These are phyloP conservation scores for Acleris literana DNA, from an alignment of 2,888 invertebrate species.

Conservation along the genomic window DNA sequence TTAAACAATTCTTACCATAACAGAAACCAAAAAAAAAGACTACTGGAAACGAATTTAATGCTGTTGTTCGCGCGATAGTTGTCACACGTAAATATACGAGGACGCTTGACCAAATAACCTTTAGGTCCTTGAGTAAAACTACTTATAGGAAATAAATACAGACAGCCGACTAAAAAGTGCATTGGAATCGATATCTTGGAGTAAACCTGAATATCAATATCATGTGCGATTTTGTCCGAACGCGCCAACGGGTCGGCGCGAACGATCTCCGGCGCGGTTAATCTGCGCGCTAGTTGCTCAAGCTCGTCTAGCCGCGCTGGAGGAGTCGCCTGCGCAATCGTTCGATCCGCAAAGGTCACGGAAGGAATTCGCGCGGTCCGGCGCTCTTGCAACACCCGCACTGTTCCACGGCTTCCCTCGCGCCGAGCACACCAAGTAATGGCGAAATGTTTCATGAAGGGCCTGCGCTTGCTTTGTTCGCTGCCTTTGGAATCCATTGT, in stretches of 20 bases:
- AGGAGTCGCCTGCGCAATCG: slow-evolving; percentile 78
- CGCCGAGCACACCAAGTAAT: slow-evolving; percentile 28
- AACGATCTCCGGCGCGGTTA: slow-evolving; percentile 57
- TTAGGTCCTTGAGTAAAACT: no score
- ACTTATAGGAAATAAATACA: no score
- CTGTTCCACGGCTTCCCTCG: slow-evolving; percentile 34
- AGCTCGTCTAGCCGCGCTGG: slow-evolving; percentile 75
- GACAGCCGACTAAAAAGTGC: not conserved
- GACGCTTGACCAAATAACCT: no score
- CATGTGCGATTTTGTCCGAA: not conserved
- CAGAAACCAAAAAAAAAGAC: no score
- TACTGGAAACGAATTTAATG: no score
- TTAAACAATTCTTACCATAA: no score
- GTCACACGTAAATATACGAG: no score
- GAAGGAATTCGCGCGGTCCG: slow-evolving; percentile 82
- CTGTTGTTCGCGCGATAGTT: no score
- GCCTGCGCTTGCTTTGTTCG: slow-evolving; percentile 27
- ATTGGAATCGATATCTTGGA: not conserved
- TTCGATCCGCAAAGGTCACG: slow-evolving; percentile 82
- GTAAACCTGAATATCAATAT: not conserved
- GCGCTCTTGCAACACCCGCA: slow-evolving; percentile 69
- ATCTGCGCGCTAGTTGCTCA: slow-evolving; percentile 75
- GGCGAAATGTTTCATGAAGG: slow-evolving; percentile 37
- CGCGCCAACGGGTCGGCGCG: slow-evolving; percentile 36
- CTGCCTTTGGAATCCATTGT: slow-evolving; percentile 12